A percentile compares a stretch with the other conserved stretches of the same genome.
These are phyloP conservation scores for Harlomillsia oculata DNA, from an alignment of 1,140 invertebrate genomes.

Conservation along the genomic window DNA sequence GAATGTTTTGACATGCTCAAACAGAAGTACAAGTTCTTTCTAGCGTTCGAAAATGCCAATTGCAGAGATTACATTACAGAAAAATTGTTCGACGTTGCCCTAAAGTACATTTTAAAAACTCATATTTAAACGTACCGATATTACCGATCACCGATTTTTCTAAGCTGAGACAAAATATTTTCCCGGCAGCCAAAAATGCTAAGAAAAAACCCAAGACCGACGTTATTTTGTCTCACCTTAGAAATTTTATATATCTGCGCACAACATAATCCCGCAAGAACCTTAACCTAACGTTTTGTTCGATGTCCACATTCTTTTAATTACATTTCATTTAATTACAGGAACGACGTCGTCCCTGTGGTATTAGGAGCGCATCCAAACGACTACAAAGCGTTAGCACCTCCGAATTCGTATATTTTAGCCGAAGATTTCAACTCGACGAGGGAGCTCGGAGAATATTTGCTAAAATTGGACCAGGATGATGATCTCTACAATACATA, in stretches of 20 bases:
- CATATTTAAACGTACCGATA: too few species aligned
- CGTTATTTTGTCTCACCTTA: too few species aligned
- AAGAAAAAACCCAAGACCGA: too few species aligned
- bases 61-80: constrained; percentile 93
- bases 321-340: background rate
- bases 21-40: constrained; percentile 60
- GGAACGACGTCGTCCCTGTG: constrained; percentile 51
- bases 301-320: too few species aligned
- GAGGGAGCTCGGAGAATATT: constrained; percentile 44
- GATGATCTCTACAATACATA: constrained; percentile 36
- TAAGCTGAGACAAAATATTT: too few species aligned
- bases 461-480: constrained; percentile 43
- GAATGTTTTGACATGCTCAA: constrained; percentile 2
- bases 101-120: constrained; percentile 48
- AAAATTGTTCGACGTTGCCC: constrained; percentile 86
- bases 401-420: constrained; percentile 56
- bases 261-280: too few species aligned
- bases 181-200: too few species aligned
- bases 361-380: constrained; percentile 50
- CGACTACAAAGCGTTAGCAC: constrained; percentile 49
- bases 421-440: constrained; percentile 45
- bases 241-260: too few species aligned
- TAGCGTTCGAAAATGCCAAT: constrained; percentile 93
- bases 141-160: too few species aligned
- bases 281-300: too few species aligned